Conservation (phyloP, 2,888 invertebrate species). For the Oasisia sp. region DNA sequence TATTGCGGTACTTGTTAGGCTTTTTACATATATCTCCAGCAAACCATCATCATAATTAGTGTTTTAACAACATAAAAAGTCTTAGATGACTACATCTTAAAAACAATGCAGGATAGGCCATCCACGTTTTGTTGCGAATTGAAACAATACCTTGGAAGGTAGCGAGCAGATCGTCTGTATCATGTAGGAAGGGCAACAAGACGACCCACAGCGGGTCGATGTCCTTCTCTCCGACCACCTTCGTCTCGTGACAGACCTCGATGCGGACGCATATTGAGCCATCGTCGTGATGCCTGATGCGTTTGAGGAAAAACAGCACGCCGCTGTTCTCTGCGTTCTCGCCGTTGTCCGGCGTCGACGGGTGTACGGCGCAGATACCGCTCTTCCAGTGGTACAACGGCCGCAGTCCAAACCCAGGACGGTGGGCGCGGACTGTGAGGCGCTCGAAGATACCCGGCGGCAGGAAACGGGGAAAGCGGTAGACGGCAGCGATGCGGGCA, state of each 20-base stretch:
- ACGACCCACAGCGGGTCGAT: constrained; percentile 53
- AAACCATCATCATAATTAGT: no score
- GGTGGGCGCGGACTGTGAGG: constrained; percentile 50
- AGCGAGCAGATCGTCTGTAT: constrained; percentile 55
- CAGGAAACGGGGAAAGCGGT: constrained; percentile 56
- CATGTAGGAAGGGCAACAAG: constrained; percentile 55
- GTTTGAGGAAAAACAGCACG: not conserved
- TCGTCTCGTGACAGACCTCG: constrained; percentile 41
- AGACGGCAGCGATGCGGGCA: constrained; percentile 46
- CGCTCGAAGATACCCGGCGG: constrained; percentile 61
- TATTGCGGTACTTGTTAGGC: no score
- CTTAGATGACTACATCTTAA: no score
- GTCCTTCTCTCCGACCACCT: constrained; percentile 34
- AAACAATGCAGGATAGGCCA: no score
- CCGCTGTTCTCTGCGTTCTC: not conserved
- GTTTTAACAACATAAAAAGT: no score
- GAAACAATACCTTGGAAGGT: constrained; percentile 23
- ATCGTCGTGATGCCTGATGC: constrained; percentile 36
- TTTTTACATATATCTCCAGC: no score
- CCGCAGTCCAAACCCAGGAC: constrained; percentile 46
- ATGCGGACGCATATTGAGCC: constrained; percentile 40
- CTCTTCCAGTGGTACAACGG: constrained; percentile 55
- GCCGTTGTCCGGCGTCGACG: not conserved
- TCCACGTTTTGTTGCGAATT: not conserved
- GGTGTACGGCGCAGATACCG: constrained; percentile 41